Evolutionary conservation across 2,888 invertebrate genomes (phyloP), one percentile per base, ranked within the genome.

Genomic region (Junonia oenone): DNA sequence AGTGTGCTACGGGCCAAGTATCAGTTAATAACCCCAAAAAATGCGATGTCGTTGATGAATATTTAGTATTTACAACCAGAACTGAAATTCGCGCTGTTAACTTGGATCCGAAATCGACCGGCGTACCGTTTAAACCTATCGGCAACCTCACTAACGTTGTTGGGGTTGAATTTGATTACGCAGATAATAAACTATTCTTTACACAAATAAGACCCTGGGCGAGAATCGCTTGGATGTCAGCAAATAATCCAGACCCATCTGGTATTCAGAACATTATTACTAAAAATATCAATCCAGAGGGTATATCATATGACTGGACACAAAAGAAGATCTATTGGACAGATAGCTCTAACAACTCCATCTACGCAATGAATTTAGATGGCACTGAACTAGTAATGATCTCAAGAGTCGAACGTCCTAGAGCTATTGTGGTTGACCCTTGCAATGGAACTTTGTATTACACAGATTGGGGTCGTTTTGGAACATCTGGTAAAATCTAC

Each of bases 301-400:
- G 98, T 3, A 95, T 98, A 61, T 97, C 98, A 0, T 98, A 98
- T 75, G 99, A 99, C 75, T 99, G 99, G 99, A 97, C 99, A 0
- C 97, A 97, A 67, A 96, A 96, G 76, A 99, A 98, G 79, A 93
- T 99, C 33, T 99, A 99, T 80, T 99, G 98, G 98, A 98, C 99
- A 0, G 99, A 99, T 72, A 97, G 97, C 26, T 95, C 96, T 0
- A 98, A 98, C 68, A 97, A 97, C 69, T 96, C 97, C 9, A 98
- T 98, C 54, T 98, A 98, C 71, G 96, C 98, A 0, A 97, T 99
- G 96, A 97, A 98, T 74, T 84, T 96, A 17, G 97, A 98, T 72
- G 97, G 97, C 1, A 91, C 94, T 0, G 95, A 97, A 67, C 83
- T 97, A 46, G 97, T 98, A 0, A 97, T 97, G 95, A 97, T 99